Percentiles rank a stretch among this genome's conserved stretches.
Evolutionary conservation across 2,113 vertebrate genomes (phyloP).

Genomic region (Tachysurus vachellii): DNA sequence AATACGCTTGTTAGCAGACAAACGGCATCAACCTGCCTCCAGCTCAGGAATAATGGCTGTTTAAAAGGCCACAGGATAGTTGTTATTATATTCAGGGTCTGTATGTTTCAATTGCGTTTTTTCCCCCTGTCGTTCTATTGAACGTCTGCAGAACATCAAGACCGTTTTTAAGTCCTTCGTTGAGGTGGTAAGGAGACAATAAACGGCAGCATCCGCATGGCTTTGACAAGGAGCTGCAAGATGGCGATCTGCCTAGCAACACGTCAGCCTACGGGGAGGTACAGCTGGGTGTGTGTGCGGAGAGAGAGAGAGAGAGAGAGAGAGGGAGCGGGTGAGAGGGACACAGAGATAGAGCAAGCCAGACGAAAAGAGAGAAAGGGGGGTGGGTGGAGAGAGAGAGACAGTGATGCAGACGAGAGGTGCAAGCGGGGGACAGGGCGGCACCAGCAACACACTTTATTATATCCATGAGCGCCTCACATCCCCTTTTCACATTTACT

Average conservation of each 20-base stretch:
- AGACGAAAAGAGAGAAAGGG: background rate
- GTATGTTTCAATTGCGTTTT: background rate
- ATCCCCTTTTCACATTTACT: constrained; percentile 31
- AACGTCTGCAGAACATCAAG: background rate
- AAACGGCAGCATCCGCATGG: constrained; percentile 39
- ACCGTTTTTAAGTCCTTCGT: background rate
- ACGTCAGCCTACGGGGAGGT: constrained; percentile 54
- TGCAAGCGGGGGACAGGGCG: constrained; percentile 33
- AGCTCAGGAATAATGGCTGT: constrained; percentile 34
- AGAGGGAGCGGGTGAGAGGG: background rate
- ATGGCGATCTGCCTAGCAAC: constrained; percentile 63
- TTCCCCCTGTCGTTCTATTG: background rate
- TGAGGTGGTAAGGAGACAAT: constrained; percentile 29
- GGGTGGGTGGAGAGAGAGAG: constrained; percentile 1
- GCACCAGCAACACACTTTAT: constrained; percentile 33
- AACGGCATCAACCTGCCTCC: constrained; percentile 37
- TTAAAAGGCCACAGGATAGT: constrained; percentile 36
- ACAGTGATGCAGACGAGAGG: constrained; percentile 36
- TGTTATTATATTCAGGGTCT: constrained; percentile 30
- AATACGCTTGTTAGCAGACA: constrained; percentile 48
- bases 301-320: constrained; percentile 17
- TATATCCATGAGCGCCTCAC: constrained; percentile 28
- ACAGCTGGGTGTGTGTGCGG: constrained; percentile 41
- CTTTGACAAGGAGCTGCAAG: constrained; percentile 51
- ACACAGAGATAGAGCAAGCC: background rate